Conservation (phyloP, 2,888 invertebrate genomes). For the Dasypogon diadema region DNA sequence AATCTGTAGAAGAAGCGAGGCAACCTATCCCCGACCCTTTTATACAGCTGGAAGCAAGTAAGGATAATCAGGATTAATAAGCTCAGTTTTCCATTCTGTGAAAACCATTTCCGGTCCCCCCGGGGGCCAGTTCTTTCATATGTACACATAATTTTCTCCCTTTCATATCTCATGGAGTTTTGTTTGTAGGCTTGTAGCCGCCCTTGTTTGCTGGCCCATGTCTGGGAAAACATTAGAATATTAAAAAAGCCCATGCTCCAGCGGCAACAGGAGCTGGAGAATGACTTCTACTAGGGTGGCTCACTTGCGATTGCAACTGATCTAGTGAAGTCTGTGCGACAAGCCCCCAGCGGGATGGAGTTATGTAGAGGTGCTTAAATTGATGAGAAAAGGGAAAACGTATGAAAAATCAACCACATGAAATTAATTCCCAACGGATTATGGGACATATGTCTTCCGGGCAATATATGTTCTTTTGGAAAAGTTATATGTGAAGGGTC, state of each 20-base stretch:
- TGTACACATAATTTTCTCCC: constrained; percentile 41
- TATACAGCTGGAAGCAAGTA: constrained; percentile 2
- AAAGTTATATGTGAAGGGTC: background rate
- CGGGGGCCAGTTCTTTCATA: constrained; percentile 20
- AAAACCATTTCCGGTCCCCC: constrained; percentile 13
- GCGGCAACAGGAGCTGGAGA: background rate
- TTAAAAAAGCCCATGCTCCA: constrained; percentile 17
- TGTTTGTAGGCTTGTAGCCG: background rate
- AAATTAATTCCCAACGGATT: constrained; percentile 26
- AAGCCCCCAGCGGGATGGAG: background rate
- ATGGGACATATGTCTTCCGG: background rate
- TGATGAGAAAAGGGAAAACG: background rate
- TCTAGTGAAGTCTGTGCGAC: background rate
- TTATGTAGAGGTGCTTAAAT: constrained; percentile 13
- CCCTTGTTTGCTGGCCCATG: constrained; percentile 3
- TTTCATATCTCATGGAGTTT: constrained; percentile 19
- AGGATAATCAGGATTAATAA: constrained; percentile 45
- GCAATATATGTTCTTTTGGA: background rate
- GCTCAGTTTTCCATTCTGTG: constrained; percentile 26
- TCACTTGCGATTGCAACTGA: background rate
- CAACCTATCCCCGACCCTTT: background rate
- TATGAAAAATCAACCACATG: constrained; percentile 29
- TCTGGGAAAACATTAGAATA: constrained; percentile 40
- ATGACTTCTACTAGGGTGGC: background rate
- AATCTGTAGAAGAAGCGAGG: too few relatives aligned